phyloP scores from a whole-genome alignment of 2,113 vertebrate species.

The Neofelis nebulosa region DNA sequence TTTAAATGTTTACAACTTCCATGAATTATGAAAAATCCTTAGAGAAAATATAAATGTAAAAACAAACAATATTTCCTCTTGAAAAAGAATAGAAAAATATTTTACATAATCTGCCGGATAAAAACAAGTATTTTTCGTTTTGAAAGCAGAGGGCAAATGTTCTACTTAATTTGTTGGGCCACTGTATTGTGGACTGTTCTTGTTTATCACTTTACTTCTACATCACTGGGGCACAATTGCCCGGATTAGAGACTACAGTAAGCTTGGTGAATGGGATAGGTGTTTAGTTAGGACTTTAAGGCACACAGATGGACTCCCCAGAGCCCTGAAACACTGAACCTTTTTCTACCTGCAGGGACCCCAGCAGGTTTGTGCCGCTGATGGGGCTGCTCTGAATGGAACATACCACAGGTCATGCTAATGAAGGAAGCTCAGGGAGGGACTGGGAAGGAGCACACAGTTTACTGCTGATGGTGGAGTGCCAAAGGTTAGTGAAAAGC shows the following conservation, averaged over 20 bases:
- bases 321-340: not conserved
- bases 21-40: not conserved
- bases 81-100: not conserved
- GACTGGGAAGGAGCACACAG: conserved; percentile 61
- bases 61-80: not conserved
- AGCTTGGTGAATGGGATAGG: conserved; percentile 48
- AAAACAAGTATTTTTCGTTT: not conserved
- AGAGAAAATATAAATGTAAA: conserved; percentile 44
- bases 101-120: not conserved
- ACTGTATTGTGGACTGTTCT: not conserved
- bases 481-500: conserved; percentile 88
- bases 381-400: conserved; percentile 69
- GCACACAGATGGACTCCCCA: conserved; percentile 42
- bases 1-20: not conserved
- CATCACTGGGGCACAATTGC: conserved; percentile 61
- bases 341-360: conserved; percentile 65
- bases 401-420: conserved; percentile 82
- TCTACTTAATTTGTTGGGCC: not conserved
- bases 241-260: conserved; percentile 58
- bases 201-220: conserved; percentile 48
- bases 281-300: conserved; percentile 71
- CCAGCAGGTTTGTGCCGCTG: conserved; percentile 71
- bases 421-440: conserved; percentile 76
- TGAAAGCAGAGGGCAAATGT: not conserved
- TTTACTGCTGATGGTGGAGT: conserved; percentile 80